Conservation (phyloP, 2,797 vertebrate species). For the Sebastes itinus region DNA sequence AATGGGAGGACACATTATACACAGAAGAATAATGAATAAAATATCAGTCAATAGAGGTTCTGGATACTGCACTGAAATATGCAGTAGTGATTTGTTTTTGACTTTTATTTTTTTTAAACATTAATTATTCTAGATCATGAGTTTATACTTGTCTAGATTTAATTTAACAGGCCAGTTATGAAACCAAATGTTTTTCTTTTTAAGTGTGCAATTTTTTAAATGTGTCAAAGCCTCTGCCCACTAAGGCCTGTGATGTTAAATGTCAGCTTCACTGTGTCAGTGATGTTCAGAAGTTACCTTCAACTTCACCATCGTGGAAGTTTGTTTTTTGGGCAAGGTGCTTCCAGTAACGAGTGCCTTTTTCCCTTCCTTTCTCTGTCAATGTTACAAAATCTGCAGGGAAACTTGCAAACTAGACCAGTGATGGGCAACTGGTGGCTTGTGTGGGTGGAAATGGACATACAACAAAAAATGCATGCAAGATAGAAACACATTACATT, state of each 20-base stretch:
- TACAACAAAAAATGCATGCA: background rate
- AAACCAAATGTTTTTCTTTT: constrained; percentile 35
- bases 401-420: constrained; percentile 13
- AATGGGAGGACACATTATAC: background rate
- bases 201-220: constrained; percentile 12
- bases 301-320: background rate
- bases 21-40: background rate
- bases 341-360: constrained; percentile 32
- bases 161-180: constrained; percentile 40
- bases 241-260: background rate
- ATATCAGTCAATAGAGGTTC: background rate
- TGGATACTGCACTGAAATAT: constrained; percentile 3
- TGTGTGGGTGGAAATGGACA: background rate
- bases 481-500: background rate
- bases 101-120: background rate
- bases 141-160: background rate
- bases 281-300: background rate
- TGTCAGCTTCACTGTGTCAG: constrained; percentile 1
- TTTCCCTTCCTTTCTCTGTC: background rate
- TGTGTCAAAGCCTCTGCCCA: constrained; percentile 7
- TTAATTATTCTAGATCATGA: background rate
- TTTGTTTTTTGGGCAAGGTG: background rate
- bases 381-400: background rate
- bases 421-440: background rate
- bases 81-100: constrained; percentile 19